Evolutionary conservation across 2,888 invertebrate genomes (phyloP).

Genomic region (Acheta domesticus): DNA sequence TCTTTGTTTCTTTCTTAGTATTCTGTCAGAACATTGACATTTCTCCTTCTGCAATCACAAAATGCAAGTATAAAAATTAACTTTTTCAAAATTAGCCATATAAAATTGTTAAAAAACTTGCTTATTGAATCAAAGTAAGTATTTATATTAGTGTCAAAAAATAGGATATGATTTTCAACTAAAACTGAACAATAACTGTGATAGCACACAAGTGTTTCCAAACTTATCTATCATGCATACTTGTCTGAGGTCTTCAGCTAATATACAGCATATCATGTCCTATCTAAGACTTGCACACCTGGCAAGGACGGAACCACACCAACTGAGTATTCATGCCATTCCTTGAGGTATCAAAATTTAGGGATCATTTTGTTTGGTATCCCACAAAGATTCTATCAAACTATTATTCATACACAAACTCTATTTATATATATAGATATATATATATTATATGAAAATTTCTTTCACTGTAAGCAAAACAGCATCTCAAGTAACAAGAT

Average conservation of each 20-base stretch:
- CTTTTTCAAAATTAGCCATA: no score
- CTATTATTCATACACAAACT: neutral
- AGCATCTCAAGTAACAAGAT: neutral
- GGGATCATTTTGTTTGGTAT: neutral
- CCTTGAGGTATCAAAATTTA: neutral
- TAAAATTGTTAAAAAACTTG: no score
- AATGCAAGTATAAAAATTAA: no score
- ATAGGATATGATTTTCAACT: no score
- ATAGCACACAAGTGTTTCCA: no score
- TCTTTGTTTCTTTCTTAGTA: no score
- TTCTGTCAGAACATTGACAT: no score
- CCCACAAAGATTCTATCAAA: conserved; percentile 18
- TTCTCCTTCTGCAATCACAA: no score
- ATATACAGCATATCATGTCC: neutral
- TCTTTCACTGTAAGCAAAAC: neutral
- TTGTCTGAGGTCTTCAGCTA: neutral
- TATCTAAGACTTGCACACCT: neutral
- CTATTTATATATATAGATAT: neutral
- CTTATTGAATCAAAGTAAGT: no score
- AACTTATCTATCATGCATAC: no score
- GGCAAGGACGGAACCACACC: conserved; percentile 7
- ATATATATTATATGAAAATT: neutral
- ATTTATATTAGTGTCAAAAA: no score
- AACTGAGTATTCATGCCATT: neutral
- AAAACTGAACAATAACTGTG: no score